Percentiles rank a stretch among this genome's conserved stretches.
Conservation (phyloP, 2,113 vertebrate genomes). For the Microtus montanus region DNA sequence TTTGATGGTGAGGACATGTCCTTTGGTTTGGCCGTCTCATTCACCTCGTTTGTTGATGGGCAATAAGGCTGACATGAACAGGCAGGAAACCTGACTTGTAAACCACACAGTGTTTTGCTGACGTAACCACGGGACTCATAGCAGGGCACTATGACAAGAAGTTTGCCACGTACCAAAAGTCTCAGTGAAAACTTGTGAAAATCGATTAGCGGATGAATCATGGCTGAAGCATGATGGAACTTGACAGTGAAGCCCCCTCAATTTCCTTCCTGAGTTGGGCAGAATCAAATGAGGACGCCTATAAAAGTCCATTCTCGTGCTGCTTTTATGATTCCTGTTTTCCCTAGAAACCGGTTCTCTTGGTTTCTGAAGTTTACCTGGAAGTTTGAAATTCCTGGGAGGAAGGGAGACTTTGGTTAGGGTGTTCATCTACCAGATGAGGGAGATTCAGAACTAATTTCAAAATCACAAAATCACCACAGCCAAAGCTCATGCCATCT, state of each 20-base stretch:
- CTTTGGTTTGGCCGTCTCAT: not conserved
- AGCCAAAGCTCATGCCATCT: not conserved
- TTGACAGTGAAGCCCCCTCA: not conserved
- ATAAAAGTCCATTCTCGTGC: not conserved
- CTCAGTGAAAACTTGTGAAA: not conserved
- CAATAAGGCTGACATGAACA: not conserved
- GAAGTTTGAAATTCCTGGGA: not conserved
- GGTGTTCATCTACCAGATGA: not conserved
- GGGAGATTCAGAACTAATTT: not conserved
- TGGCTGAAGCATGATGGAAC: not conserved
- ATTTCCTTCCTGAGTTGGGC: not conserved
- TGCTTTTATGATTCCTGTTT: constrained; percentile 1
- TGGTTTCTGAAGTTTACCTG: not conserved
- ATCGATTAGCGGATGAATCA: not conserved
- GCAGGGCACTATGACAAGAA: not conserved
- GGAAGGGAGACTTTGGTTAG: not conserved
- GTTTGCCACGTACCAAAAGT: not conserved
- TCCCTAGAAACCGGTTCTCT: constrained; percentile 11
- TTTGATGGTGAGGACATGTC: accelerated
- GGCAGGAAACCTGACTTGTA: not conserved
- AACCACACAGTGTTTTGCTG: not conserved
- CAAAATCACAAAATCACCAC: not conserved
- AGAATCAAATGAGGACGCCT: not conserved
- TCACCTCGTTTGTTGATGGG: not conserved
- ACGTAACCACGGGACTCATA: not conserved